Evolutionary conservation across 2,113 vertebrate species (phyloP).

Genomic region (Tympanuchus pallidicinctus): DNA sequence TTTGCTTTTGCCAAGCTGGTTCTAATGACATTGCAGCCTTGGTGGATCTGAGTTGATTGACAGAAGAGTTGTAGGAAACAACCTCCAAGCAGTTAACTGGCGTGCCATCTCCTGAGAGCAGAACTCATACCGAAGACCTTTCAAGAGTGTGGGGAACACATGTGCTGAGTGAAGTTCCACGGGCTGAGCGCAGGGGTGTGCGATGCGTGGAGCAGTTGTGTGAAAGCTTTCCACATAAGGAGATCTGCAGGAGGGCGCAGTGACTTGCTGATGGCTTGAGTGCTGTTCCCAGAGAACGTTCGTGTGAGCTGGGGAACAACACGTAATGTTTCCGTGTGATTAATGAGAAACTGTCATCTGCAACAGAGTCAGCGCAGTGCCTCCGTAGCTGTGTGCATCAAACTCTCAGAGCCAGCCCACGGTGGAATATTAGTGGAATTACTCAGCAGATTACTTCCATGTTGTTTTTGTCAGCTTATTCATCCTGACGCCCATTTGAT

Average conservation of each 20-base stretch:
- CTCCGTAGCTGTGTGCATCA: slow-evolving; percentile 48
- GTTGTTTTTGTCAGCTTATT: slow-evolving; percentile 67
- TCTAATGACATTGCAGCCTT: not conserved
- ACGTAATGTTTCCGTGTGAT: slow-evolving; percentile 11
- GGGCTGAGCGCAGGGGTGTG: not conserved
- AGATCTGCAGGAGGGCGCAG: not conserved
- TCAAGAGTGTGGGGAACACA: rapidly evolving
- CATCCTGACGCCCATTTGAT: slow-evolving; percentile 8
- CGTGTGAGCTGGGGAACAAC: slow-evolving; percentile 38
- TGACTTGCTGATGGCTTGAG: not conserved
- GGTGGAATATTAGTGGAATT: slow-evolving; percentile 58
- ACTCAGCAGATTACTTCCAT: slow-evolving; percentile 65
- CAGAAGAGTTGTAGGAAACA: not conserved
- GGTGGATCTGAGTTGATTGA: not conserved
- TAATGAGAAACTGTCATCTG: slow-evolving; percentile 66
- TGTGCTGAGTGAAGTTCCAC: not conserved
- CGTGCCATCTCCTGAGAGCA: not conserved
- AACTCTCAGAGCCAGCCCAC: slow-evolving; percentile 53
- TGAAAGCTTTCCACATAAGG: slow-evolving; percentile 8
- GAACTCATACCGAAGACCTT: not conserved
- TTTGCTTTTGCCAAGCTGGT: not conserved
- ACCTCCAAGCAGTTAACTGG: not conserved
- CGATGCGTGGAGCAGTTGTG: not conserved
- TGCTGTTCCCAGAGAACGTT: slow-evolving; percentile 28
- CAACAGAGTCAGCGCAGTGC: slow-evolving; percentile 41